These are phyloP conservation scores for Chironomus riparius DNA, from an alignment of 2,888 invertebrate species.

Conservation along the genomic window DNA sequence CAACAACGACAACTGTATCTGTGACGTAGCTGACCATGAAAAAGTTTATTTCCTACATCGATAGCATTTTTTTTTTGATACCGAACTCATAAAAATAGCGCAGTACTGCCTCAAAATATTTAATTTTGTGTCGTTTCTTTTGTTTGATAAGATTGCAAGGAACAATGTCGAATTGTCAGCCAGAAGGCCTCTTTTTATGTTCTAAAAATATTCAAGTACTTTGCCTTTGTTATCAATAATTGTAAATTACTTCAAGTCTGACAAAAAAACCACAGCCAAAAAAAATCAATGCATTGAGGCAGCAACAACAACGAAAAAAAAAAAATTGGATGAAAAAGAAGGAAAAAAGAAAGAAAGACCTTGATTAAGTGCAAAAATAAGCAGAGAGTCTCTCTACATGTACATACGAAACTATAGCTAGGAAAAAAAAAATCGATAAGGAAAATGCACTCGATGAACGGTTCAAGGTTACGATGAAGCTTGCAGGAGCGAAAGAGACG, in stretches of 20 bases:
- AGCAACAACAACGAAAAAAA: not conserved
- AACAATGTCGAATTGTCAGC: not conserved
- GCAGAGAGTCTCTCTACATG: not conserved
- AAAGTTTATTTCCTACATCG: conserved; percentile 1
- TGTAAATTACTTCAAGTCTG: not conserved
- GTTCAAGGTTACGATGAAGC: conserved; percentile 23
- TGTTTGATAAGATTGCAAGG: not conserved
- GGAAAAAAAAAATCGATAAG: conserved; percentile 20
- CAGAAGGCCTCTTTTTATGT: not conserved
- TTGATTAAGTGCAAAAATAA: not conserved
- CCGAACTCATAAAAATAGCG: not conserved
- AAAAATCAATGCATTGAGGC: not conserved
- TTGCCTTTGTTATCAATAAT: not conserved
- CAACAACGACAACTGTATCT: not conserved
- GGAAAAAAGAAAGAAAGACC: not conserved
- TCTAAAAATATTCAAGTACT: not conserved
- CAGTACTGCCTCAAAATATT: not conserved
- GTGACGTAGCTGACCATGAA: not conserved
- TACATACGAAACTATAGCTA: not conserved
- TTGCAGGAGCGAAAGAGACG: not conserved
- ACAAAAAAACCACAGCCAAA: not conserved
- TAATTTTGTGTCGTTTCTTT: not conserved
- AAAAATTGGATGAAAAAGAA: too few relatives aligned
- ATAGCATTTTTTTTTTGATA: not conserved
- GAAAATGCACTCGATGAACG: conserved; percentile 22